phyloP scores from a whole-genome alignment of 2,888 invertebrate genomes.

The Diarsia brunnea region DNA sequence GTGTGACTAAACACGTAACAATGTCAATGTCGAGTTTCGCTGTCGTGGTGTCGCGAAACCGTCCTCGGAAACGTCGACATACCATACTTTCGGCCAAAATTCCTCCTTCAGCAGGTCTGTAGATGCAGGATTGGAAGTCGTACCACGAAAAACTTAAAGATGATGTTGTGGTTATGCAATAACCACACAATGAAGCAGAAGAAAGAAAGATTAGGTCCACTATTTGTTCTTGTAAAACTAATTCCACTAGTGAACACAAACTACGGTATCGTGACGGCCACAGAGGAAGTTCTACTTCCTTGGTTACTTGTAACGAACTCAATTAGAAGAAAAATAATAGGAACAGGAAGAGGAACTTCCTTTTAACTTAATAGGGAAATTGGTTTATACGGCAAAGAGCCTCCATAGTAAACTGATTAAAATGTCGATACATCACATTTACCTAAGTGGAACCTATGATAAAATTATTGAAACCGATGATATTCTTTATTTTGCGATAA shows the following conservation, averaged over 20 bases:
- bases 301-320: constrained; percentile 40
- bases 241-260: constrained; percentile 28
- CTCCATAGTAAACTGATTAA: constrained; percentile 28
- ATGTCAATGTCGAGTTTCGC: no score
- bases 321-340: constrained; percentile 50
- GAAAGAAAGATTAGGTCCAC: constrained; percentile 5
- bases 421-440: constrained; percentile 14
- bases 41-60: no score
- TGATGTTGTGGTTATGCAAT: no score
- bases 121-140: no score
- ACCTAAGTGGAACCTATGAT: background rate
- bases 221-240: constrained; percentile 35
- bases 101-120: no score
- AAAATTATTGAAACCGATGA: background rate
- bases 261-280: background rate
- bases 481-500: background rate
- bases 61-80: no score
- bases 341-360: constrained; percentile 29
- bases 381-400: constrained; percentile 29
- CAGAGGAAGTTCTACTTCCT: constrained; percentile 33
- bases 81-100: no score
- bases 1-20: no score
- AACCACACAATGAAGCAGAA: no score
- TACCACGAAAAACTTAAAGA: no score
- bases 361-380: constrained; percentile 35